Evolutionary conservation across 1,140 invertebrate genomes (phyloP), one percentile per base, ranked within the genome.

Genomic region (Ridgeia piscesae): DNA sequence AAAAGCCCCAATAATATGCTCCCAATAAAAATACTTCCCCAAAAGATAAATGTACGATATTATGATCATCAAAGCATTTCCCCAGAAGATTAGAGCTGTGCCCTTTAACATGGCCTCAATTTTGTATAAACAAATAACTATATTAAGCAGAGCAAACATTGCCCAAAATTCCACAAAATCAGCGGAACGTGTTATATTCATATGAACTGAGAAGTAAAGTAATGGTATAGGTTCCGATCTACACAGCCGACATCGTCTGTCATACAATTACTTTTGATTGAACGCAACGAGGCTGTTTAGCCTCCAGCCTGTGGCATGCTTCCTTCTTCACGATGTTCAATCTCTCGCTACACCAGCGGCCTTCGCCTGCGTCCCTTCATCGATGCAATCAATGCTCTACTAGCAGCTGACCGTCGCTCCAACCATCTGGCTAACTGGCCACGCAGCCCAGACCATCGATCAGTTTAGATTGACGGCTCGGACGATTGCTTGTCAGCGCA

Each of bases 331-430:
- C 17, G n/a, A 33, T 89, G 88, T 11, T 42, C 4, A 4, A 6
- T 42, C 42, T 42, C 42, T 42, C 42, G 42, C 42, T 4, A 11
- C 42, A 42, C 42, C 42, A 4, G 42, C 4, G 11, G 42, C 42
- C 42, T 42, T 17, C 58, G 58, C 0, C 58, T 77, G 8, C 2
- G 17, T 77, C 58, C 17, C 58, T 77, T 77, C 58, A 77, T 21
- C 58, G 58, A 77, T 0, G 58, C 58, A 77, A 77, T 77, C 58
- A 77, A 77, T 77, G 58, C 58, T 31, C 58, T 77, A 2, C 58
- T 42, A 77, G 58, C 58, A 77, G 58, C 58, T 77, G 58, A 77
- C 58, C 58, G 58, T 77, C 58, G 58, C 58, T 77, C 58, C 58
- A 77, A 31, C 58, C 58, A 77, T 77, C 58, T 77, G 58, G 58